Evolutionary conservation across 2,113 vertebrate genomes (phyloP), one percentile per base, ranked within the genome.

Genomic region (Hepsetus odoe): DNA sequence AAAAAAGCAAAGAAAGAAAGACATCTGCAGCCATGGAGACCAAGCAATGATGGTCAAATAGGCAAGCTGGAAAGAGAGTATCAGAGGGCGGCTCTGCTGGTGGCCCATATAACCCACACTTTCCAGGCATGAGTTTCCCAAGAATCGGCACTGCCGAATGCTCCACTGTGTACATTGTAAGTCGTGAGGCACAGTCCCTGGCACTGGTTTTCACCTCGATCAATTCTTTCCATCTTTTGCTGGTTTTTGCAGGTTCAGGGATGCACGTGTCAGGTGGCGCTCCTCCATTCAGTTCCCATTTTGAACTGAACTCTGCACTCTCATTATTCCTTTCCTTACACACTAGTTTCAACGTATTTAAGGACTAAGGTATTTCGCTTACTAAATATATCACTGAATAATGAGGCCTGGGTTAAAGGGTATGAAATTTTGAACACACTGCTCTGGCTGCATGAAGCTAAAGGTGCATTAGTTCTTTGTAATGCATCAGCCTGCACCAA

Each of bases 21-120:
- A 74, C 33, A 46, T 82, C 72, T 80, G 71, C 82, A 51, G 26
- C 77, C 72, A 79, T 70, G 46, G 59, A 55, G 51, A 84, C 72
- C 62, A 81, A 56, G 67, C 49, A 35, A 67, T 18, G 76, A 80
- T 69, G 55, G 58, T 66, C 71, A 75, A 67, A 70, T 72, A 74
- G 73, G 62, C 55, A 64, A 33, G 55, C 49, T 74, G 53, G 62
- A 56, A 51, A 58, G 59, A 83, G 46, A 68, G 74, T 30, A 62
- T 56, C 62, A 35, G 33, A 62, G 68, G 38, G 46, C 66, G 40
- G 40, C 74, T 80, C 46, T 72, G 76, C 55, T 64, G 64, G 67
- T 69, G 62, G 69, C 22, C 33, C 51, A 12, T 14, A 68, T 62
- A 68, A 67, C 22, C 62, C 71, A 64, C 80, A 77, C 64, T 77